Evolutionary conservation across 2,113 vertebrate genomes (phyloP), one percentile per base, ranked within the genome.

Genomic region (Epinephelus moara): DNA sequence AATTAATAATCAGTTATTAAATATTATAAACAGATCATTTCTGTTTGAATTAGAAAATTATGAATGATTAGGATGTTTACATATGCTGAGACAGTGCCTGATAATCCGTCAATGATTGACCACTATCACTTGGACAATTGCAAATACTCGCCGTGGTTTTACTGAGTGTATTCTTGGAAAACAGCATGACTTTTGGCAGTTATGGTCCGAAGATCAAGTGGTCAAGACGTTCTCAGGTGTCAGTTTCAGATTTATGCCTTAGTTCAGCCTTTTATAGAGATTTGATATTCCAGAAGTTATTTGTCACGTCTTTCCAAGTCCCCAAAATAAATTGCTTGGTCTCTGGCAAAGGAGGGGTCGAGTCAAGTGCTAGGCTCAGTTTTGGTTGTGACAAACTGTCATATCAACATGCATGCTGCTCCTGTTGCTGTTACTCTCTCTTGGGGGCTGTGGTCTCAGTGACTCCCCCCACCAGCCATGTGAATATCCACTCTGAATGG

Each of bases 201-300:
- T 70, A 56, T 70, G 62, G 77, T 45, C 71, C 76, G 56, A 55
- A 85, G 90, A 91, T 94, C 91, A 85, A 88, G 78, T 92, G 81
- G 79, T 88, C 69, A 81, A 89, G 90, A 84, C 12, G 69, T 72
- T 89, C 87, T 93, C 87, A 83, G 78, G 94, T 94, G 91, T 95
- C 91, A 4, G 87, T 83, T 94, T 94, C 93, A 94, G 82, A 94
- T 96, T 93, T 94, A 94, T 94, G 92, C 89, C 94, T 94, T 82
- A 92, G 86, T 94, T 95, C 92, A 94, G 93, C 94, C 92, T 94
- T 94, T 95, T 92, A 94, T 95, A 94, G 95, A 91, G 93, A 96
- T 95, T 93, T 93, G 94, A 96, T 96, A 93, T 93, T 93, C 89
- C 81, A 88, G 87, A 89, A 95, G 94, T 93, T 94, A 95, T 95